Base-by-base conservation (phyloP, 2,797 vertebrate genomes). In the Tachyglossus aculeatus region DNA sequence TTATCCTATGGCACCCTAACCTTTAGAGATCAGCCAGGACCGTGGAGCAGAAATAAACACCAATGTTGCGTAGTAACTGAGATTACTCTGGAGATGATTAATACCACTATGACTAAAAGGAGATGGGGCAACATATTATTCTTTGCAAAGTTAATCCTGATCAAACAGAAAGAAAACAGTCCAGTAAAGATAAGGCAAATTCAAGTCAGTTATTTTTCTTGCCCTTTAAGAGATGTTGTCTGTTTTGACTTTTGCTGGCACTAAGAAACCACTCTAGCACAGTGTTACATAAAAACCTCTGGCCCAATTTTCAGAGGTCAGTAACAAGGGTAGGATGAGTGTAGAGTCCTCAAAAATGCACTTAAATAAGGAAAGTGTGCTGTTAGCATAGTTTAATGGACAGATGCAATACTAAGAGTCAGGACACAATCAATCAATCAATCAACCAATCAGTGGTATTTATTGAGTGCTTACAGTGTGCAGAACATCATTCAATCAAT, bases 51-150 rank as follows among this genome's bases (percentile, higher is more conserved):
- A 92, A 91, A 91, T 87, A 91, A 93, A 89, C 83, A 90, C 85
- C 80, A 76, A 52, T 12, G 88, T 93, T 91, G 63, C 81, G 90
- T 64, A 82, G 92, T 82, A 92, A 93, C 89, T 18, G 39, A 83
- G 80, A 90, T 92, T 88, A 91, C 89, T 90, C 90, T 92, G 87
- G 90, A 90, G 85, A 93, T 90, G 81, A 92, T 90, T 92, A 90
- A 90, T 88, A 79, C 71, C 33, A 72, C 51, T 64, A 74, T 70
- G 78, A 70, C 65, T 83, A 84, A 80, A 60, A 57, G 73, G 21
- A 71, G 67, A 69, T 75, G 67, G 51, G 84, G 64, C 60, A 64
- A 83, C 74, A 78, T 69, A 85, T 79, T 54, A 66, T 73, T 80
- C 77, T 82, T 8, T 32, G 33, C 55, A 80, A 71, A 84, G 88